Conservation (phyloP, 2,888 invertebrate genomes). For the Aplocera efformata region DNA sequence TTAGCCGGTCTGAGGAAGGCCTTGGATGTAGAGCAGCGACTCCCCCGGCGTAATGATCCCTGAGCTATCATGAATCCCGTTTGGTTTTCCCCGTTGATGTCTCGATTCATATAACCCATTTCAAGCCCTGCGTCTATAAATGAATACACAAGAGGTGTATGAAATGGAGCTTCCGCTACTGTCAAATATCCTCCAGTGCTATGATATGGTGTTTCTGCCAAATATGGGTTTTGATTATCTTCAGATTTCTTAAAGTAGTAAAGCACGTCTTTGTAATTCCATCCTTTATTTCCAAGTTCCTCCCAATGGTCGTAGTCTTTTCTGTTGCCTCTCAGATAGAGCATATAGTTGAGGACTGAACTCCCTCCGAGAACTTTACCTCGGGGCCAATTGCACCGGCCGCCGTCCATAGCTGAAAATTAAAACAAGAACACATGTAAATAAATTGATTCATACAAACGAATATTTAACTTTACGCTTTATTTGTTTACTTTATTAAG, state of each 20-base stretch:
- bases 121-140: conserved; percentile 92
- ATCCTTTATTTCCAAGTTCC: conserved; percentile 90
- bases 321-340: conserved; percentile 93
- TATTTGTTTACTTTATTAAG: too few species aligned
- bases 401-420: conserved; percentile 88
- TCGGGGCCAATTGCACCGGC: conserved; percentile 94
- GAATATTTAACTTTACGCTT: too few species aligned
- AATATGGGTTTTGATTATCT: conserved; percentile 92
- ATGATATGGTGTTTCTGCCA: conserved; percentile 89
- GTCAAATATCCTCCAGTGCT: conserved; percentile 90
- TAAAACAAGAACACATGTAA: conserved; percentile 3
- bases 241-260: conserved; percentile 95
- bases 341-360: conserved; percentile 94
- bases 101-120: conserved; percentile 91
- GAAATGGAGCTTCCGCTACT: conserved; percentile 92
- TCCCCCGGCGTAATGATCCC: conserved; percentile 88
- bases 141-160: conserved; percentile 89
- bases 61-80: conserved; percentile 95
- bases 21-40: conserved; percentile 93
- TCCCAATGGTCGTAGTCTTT: conserved; percentile 96
- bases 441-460: neutral
- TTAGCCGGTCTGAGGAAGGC: conserved; percentile 91
- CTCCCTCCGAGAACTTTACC: conserved; percentile 96
- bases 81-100: conserved; percentile 92
- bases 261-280: conserved; percentile 90